Conservation (phyloP, 2,888 invertebrate genomes). For the Drosophila picticornis region DNA sequence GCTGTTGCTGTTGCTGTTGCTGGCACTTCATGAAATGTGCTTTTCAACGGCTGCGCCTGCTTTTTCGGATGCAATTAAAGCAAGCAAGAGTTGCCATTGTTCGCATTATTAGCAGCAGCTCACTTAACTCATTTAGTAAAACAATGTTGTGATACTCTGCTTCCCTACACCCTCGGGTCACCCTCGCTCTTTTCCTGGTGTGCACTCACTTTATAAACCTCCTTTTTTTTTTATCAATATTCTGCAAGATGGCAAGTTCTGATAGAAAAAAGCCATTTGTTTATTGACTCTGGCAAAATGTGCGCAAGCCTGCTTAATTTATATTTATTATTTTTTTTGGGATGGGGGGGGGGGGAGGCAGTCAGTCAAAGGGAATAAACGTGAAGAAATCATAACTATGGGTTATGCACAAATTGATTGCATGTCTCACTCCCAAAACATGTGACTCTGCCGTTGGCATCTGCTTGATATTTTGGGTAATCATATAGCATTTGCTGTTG, state of each 20-base stretch:
- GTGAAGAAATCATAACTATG: constrained; percentile 1
- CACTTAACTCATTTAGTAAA: constrained; percentile 24
- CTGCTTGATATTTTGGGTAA: constrained; percentile 31
- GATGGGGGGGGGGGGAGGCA: not conserved
- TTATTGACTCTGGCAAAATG: constrained; percentile 2
- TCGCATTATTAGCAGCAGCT: constrained; percentile 14
- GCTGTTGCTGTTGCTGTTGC: constrained; percentile 42
- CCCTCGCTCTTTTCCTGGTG: not conserved
- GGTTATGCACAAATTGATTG: not conserved
- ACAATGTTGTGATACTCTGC: constrained; percentile 12
- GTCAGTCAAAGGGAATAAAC: not conserved
- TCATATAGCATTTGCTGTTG: constrained; percentile 42
- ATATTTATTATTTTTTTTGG: too few relatives aligned
- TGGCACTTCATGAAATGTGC: constrained; percentile 63
- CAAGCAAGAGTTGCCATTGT: constrained; percentile 30
- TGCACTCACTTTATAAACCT: not conserved
- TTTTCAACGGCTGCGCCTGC: constrained; percentile 40
- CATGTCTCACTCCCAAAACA: not conserved
- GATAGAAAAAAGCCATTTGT: not conserved
- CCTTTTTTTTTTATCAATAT: not conserved
- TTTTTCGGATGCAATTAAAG: constrained; percentile 43
- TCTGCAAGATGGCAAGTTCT: not conserved
- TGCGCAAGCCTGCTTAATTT: not conserved
- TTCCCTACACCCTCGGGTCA: not conserved
- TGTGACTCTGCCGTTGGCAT: not conserved